Base-by-base conservation (phyloP, 2,888 invertebrate genomes). In the Meteorus colon region DNA sequence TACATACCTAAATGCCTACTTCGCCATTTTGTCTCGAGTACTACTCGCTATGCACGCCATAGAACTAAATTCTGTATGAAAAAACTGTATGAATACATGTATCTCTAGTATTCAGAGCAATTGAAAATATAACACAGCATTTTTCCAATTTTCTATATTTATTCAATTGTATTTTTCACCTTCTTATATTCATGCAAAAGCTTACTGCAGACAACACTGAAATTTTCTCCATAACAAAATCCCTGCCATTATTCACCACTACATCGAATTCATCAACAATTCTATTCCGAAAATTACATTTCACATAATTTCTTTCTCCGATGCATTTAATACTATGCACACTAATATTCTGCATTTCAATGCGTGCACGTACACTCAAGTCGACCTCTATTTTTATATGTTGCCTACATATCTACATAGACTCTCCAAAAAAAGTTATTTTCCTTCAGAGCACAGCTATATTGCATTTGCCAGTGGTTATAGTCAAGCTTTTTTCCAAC, bases 11-110 rank as follows among this genome's bases (percentile, higher is more conserved):
- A 55, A 55, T 55, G n/a, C 19, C 65, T 65, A 24, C 37, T 19
- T 65, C 37, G 19, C 37, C 19, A 55, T 55, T 55, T 55, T 19
- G 55, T 55, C 55, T 55, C 55, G 19, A 55, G 55, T 55, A 55
- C 55, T 55, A 19, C n/a, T 55, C 55, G 24, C 55, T 55, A 19
- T 19, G 19, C 19, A 19, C 19, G 19, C 55, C 19, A 55, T 24
- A 55, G 19, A 19, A 24, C 19, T 55, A n/a, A 6, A 55, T 19
- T 8, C 19, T 19, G 19, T 55, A 19, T 19, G 19, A 2, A 19
- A n/a, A 55, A 55, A 55, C 19, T 19, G 19, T 19, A 19, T 19
- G 41, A 41, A 41, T 41, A 41, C 41, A 55, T n/a, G 14, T 48
- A n/a, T 48, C n/a, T 48, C n/a, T 48, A n/a, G 48, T 48, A 16